These are phyloP conservation scores for Sarcophaga caerulescens DNA, from an alignment of 2,888 invertebrate genomes.

Conservation along the genomic window DNA sequence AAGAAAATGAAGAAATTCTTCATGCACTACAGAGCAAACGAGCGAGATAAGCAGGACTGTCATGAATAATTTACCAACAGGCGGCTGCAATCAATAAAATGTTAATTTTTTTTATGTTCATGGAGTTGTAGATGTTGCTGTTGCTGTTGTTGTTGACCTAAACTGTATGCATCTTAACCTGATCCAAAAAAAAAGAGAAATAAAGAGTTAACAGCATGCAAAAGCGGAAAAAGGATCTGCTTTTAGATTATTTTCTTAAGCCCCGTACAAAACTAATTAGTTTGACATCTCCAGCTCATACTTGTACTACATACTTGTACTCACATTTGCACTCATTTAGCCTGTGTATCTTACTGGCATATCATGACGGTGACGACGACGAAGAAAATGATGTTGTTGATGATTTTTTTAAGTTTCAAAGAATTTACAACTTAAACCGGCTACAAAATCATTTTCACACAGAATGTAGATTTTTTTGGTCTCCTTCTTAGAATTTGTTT, in stretches of 20 bases:
- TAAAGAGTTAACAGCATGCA: too few species aligned
- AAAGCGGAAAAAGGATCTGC: background rate
- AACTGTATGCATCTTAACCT: too few species aligned
- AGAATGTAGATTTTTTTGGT: too few species aligned
- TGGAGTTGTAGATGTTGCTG: too few species aligned
- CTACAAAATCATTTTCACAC: background rate
- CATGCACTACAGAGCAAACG: too few species aligned
- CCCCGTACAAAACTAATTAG: background rate
- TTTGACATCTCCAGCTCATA: background rate
- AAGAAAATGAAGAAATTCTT: too few species aligned
- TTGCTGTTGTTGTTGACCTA: too few species aligned
- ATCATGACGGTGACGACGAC: background rate
- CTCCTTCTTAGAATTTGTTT: background rate
- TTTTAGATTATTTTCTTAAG: background rate
- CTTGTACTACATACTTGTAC: too few species aligned
- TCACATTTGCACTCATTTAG: background rate
- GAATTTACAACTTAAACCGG: background rate
- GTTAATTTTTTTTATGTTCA: too few species aligned
- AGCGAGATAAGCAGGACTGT: constrained; percentile 27
- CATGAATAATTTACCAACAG: constrained; percentile 35
- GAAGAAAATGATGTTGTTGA: background rate
- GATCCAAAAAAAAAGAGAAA: too few species aligned
- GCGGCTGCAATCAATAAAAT: background rate
- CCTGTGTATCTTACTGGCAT: background rate
- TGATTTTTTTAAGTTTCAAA: background rate